Evolutionary conservation across 2,797 vertebrate genomes (phyloP), one percentile per base, ranked within the genome.

Genomic region (Schizothorax lantsangensis): DNA sequence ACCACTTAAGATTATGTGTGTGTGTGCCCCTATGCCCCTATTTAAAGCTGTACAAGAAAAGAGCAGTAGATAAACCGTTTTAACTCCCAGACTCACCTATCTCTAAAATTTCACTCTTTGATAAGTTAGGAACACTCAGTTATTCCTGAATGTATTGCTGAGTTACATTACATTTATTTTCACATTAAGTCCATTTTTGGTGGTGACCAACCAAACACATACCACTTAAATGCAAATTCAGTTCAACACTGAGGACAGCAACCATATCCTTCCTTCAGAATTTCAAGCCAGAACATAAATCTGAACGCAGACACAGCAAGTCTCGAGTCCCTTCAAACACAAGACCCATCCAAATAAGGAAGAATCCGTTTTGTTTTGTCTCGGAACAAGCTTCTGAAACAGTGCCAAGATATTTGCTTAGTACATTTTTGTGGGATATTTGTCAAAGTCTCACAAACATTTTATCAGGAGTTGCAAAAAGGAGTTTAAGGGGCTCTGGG

Each of bases 351-450:
- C 94, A 94, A 94, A 95, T 94, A 95, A 94, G 94, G 93, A 89
- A 92, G 89, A 91, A 90, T 90, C 85, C 57, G 54, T 83, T 85
- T 86, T 88, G 88, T 88, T 83, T 88, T 88, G 90, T 88, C 82
- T 23, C 7, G 0, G 84, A 92, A 92, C 88, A 84, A 80, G 92
- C 91, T 80, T 59, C 82, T 88, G 89, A 91, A 91, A 84, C 45
- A 17, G 23, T 85, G 91, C 93, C 91, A 93, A 93, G 88, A 89
- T 93, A 89, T 94, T 94, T 94, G 84, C 87, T 88, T 80, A 80
- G 85, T 84, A 90, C 91, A 92, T 94, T 93, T 94, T 92, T 95
- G 92, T 92, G 93, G 93, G 87, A 75, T 87, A 91, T 91, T 91
- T 87, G 87, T 90, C 87, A 88, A 87, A 88, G 89, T 88, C 45